Base-by-base conservation (phyloP, 92 coral and sea anemone species). In the Galaxea fascicularis region DNA sequence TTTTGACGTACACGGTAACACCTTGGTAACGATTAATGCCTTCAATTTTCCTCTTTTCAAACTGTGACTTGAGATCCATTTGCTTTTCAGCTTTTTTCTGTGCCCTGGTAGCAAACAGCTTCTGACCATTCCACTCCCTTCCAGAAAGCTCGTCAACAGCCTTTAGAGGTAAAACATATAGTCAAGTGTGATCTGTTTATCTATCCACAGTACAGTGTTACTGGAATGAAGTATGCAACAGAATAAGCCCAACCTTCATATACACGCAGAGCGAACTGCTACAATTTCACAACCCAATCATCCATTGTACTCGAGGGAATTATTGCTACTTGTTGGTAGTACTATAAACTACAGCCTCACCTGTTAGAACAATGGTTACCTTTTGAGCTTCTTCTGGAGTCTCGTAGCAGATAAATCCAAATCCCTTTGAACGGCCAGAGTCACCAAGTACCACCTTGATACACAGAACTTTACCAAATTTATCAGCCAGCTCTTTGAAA, bases 1-100 rank as follows among this genome's bases (percentile, higher is more conserved):
- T 96, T 84, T 96, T 94, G 79, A 96, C 94, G 78, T 94, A 96
- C 89, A 96, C 82, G 91, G 94, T 96, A 0, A 96, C 98, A 14
- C 98, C 98, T 80, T 96, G 98, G 89, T 92, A 96, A 22, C 95
- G 98, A 76, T 88, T 94, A 74, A 96, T 87, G 27, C 98, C 87
- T 62, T 96, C 98, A 62, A 88, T 94, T 73, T 93, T 92, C 82
- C 89, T 89, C 87, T 96, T 95, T 68, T 96, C 98, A 88, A 96
- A 91, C 76, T 95, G 95, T 7, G 90, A 89, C 76, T 93, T 92
- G 7, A 96, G 93, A 65, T 95, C 98, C 47, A 95, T 95, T 30
- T 95, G 98, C 35, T 96, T 85, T 63, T 96, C 98, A 10, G 95
- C 93, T 71, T 86, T 86, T 90, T 94, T 96, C 85, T 94, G 95